Percentiles rank a stretch among this genome's conserved stretches.
These are phyloP conservation scores for Charadrius vociferus DNA, from an alignment of 2,113 vertebrate species.

Conservation along the genomic window DNA sequence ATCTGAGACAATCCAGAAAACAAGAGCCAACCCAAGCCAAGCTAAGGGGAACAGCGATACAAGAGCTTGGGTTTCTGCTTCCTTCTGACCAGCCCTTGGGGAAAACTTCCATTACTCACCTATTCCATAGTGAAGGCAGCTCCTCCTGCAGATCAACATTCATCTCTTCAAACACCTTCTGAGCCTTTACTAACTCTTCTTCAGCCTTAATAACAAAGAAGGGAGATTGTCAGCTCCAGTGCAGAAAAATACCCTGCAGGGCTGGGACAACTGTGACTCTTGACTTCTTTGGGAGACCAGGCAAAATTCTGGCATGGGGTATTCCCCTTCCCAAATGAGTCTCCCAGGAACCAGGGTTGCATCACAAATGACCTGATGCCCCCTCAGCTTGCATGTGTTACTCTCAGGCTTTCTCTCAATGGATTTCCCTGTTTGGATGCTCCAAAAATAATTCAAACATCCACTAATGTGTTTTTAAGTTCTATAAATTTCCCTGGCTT, in stretches of 20 bases:
- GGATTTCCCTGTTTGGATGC: background rate
- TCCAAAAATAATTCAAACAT: background rate
- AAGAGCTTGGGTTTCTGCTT: background rate
- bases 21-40: background rate
- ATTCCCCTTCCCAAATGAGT: background rate
- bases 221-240: background rate
- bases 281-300: background rate
- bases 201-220: conserved; percentile 84
- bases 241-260: background rate
- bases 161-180: conserved; percentile 99
- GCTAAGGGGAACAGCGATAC: background rate
- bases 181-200: conserved; percentile 94
- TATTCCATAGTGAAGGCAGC: conserved; percentile 97
- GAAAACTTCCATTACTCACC: conserved; percentile 72
- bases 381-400: background rate
- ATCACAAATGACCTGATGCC: background rate
- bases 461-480: background rate
- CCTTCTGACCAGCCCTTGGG: background rate
- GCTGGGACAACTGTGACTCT: background rate
- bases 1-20: background rate
- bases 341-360: background rate
- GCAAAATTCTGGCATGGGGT: background rate
- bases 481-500: background rate
- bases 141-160: conserved; percentile 97
- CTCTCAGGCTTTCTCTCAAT: background rate